A percentile compares a stretch with the other conserved stretches of the same genome.
Conservation (phyloP, 2,888 invertebrate species). For the Spilarctia lutea region DNA sequence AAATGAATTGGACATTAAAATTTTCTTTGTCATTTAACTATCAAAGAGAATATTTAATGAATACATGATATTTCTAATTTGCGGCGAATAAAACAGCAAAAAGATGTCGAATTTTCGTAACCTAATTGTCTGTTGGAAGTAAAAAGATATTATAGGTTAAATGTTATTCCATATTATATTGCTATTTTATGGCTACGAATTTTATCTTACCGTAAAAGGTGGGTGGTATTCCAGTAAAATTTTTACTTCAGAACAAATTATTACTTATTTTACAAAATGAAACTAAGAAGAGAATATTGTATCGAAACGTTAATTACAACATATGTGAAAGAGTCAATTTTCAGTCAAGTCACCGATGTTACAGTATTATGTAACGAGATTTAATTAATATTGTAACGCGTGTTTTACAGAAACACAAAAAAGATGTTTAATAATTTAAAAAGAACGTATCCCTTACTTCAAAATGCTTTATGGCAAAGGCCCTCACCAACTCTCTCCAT, state of each 20-base stretch:
- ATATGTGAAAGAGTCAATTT: not conserved
- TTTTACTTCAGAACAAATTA: not conserved
- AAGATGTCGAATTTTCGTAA: slow-evolving; percentile 24
- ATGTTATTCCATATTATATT: slow-evolving; percentile 1
- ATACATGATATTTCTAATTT: slow-evolving; percentile 12
- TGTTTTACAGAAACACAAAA: not conserved
- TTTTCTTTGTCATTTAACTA: not conserved
- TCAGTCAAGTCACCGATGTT: not conserved
- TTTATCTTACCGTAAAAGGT: not conserved
- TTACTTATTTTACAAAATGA: not conserved
- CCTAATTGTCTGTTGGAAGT: slow-evolving; percentile 25
- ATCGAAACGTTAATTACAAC: not conserved
- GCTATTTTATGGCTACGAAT: slow-evolving; percentile 1
- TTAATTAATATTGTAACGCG: not conserved
- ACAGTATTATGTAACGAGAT: too few species aligned
- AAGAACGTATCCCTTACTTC: too few species aligned
- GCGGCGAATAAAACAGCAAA: not conserved
- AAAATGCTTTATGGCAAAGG: too few species aligned
- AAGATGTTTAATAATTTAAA: too few species aligned
- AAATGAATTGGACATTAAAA: slow-evolving; percentile 6
- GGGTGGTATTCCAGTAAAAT: not conserved
- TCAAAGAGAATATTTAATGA: not conserved
- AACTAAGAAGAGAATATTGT: not conserved
- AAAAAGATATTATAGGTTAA: slow-evolving; percentile 12
- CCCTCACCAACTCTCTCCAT: too few species aligned